These are phyloP conservation scores for Cerceris rybyensis DNA, from an alignment of 2,888 invertebrate species.

Conservation along the genomic window DNA sequence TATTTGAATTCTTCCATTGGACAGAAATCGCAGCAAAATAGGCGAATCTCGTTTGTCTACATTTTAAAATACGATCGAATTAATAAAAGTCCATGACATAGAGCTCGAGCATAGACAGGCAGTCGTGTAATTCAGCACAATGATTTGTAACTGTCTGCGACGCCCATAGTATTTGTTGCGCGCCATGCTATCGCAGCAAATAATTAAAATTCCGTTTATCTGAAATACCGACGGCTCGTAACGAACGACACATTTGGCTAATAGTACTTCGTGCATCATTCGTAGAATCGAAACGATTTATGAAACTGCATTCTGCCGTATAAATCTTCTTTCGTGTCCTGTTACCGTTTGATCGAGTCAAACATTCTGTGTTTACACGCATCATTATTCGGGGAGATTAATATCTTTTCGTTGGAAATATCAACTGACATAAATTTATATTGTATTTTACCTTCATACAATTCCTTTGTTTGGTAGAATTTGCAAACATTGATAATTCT, in stretches of 20 bases:
- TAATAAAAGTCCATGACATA: too few species aligned
- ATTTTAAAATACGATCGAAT: too few species aligned
- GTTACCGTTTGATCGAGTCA: constrained; percentile 43
- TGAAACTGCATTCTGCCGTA: constrained; percentile 2
- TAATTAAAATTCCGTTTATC: constrained; percentile 57
- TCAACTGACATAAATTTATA: too few species aligned
- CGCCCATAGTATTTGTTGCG: background rate
- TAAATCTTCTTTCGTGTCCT: constrained; percentile 27
- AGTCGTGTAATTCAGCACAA: constrained; percentile 15
- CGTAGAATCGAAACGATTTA: constrained; percentile 41
- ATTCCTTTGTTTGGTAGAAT: too few species aligned
- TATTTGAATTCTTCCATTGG: too few species aligned
- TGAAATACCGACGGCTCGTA: constrained; percentile 26
- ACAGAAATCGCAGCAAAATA: too few species aligned
- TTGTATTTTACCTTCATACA: too few species aligned
- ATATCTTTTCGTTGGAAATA: too few species aligned
- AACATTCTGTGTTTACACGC: constrained; percentile 23
- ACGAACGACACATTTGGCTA: constrained; percentile 55
- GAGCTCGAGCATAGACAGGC: background rate
- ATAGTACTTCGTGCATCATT: constrained; percentile 36
- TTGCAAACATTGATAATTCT: too few species aligned
- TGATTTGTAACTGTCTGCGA: constrained; percentile 16
- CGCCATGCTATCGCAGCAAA: constrained; percentile 8
- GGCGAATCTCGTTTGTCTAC: too few species aligned
- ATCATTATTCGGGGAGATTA: constrained; percentile 7